phyloP scores from a whole-genome alignment of 2,888 invertebrate species.

The Netelia inedita region DNA sequence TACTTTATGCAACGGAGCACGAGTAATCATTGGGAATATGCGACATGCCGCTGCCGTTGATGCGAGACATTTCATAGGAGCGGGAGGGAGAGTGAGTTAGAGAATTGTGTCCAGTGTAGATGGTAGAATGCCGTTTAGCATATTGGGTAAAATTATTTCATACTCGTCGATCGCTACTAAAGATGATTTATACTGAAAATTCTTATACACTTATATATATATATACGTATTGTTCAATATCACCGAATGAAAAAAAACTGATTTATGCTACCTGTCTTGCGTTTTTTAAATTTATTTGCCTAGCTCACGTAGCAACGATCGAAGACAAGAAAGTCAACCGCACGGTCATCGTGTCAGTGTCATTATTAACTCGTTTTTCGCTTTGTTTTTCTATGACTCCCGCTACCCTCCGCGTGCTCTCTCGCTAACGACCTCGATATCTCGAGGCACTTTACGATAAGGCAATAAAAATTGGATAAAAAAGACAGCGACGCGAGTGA shows the following conservation, averaged over 20 bases:
- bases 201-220: background rate
- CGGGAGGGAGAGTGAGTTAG: background rate
- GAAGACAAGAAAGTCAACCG: constrained; percentile 34
- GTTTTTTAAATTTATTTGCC: too few relatives aligned
- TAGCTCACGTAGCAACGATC: background rate
- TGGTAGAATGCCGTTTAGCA: constrained; percentile 14
- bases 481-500: background rate
- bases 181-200: constrained; percentile 42
- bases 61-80: constrained; percentile 9
- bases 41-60: constrained; percentile 36
- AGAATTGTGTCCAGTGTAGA: background rate
- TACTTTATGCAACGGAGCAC: constrained; percentile 62
- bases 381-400: constrained; percentile 7
- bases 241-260: too few relatives aligned
- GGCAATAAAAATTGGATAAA: constrained; percentile 41
- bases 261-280: too few relatives aligned
- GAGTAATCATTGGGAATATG: constrained; percentile 58
- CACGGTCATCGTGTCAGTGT: constrained; percentile 50
- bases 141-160: constrained; percentile 41
- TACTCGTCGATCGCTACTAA: constrained; percentile 5
- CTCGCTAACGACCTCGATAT: constrained; percentile 57
- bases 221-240: background rate
- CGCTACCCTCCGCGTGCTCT: background rate
- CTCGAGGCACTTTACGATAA: constrained; percentile 29
- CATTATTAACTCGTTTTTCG: constrained; percentile 34